phyloP scores from a whole-genome alignment of 2,888 invertebrate species.

The Lagria hirta region DNA sequence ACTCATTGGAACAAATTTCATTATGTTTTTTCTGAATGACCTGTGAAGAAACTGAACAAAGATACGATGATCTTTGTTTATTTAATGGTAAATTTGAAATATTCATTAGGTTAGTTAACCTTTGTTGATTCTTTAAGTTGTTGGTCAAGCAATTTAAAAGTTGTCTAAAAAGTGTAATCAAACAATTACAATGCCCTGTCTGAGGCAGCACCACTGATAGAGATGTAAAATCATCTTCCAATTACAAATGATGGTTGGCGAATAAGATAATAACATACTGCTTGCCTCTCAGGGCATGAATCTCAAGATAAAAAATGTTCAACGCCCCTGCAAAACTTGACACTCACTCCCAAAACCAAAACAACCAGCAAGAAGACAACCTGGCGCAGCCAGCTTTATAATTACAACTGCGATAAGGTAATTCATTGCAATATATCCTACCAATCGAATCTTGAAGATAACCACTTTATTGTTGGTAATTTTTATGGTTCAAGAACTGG shows the following conservation, averaged over 20 bases:
- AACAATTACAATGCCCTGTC: no score
- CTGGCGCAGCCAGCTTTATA: no score
- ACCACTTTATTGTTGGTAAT: no score
- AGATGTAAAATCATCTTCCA: conserved; percentile 41
- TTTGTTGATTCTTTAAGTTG: no score
- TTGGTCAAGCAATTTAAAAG: no score
- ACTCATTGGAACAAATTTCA: no score
- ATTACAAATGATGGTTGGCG: conserved; percentile 42
- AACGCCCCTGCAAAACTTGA: conserved; percentile 41
- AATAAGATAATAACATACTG: conserved; percentile 46
- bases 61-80: no score
- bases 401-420: conserved; percentile 3
- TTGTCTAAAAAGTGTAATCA: conserved; percentile 6
- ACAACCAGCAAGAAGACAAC: conserved; percentile 6
- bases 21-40: no score
- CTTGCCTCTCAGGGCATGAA: conserved; percentile 39
- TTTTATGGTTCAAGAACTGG: no score
- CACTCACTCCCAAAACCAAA: conserved; percentile 26
- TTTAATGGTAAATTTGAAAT: no score
- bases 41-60: no score
- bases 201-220: conserved; percentile 29
- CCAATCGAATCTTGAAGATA: neutral
- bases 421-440: neutral
- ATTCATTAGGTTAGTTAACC: no score
- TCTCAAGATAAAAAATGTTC: conserved; percentile 37